Evolutionary conservation across 2,797 vertebrate genomes (phyloP).

Genomic region (Urosaurus nigricauda): DNA sequence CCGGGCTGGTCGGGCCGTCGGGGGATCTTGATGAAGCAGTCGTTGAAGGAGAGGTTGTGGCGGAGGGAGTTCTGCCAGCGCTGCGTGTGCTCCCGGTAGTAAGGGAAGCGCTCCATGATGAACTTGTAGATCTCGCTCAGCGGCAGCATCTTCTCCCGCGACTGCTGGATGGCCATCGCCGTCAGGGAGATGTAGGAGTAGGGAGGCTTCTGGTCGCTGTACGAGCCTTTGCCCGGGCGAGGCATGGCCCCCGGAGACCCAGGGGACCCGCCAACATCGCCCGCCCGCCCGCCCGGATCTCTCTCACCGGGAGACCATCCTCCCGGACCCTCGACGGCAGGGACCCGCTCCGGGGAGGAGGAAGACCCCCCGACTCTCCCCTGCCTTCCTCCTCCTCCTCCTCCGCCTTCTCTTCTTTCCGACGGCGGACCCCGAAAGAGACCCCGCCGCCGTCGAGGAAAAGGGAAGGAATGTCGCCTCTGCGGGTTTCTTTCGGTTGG

Average conservation of each 20-base stretch:
- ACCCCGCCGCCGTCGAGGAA: too few species aligned
- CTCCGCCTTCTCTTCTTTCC: too few species aligned
- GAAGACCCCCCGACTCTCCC: too few species aligned
- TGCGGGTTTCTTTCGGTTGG: too few species aligned
- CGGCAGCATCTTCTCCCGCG: slow-evolving; percentile 92
- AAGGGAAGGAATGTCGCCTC: too few species aligned
- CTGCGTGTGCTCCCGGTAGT: slow-evolving; percentile 95
- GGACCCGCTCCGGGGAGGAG: too few species aligned
- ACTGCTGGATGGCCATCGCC: slow-evolving; percentile 95
- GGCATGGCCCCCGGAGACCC: slow-evolving; percentile 85
- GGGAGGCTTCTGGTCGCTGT: slow-evolving; percentile 95
- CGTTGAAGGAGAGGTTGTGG: slow-evolving; percentile 95
- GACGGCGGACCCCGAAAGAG: too few species aligned
- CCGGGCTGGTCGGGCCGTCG: slow-evolving; percentile 92
- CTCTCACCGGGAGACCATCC: too few species aligned
- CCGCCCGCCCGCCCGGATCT: too few species aligned
- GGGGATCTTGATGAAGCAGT: slow-evolving; percentile 96
- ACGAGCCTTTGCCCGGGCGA: slow-evolving; percentile 96
- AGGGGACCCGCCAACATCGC: too few species aligned
- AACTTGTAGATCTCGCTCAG: slow-evolving; percentile 96
- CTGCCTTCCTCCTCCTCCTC: too few species aligned
- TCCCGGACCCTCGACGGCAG: too few species aligned
- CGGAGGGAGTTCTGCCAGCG: slow-evolving; percentile 94
- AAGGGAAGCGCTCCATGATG: slow-evolving; percentile 95
- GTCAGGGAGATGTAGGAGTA: slow-evolving; percentile 96